phyloP scores from a whole-genome alignment of 2,797 vertebrate genomes.

The Phylloscopus collybita region DNA sequence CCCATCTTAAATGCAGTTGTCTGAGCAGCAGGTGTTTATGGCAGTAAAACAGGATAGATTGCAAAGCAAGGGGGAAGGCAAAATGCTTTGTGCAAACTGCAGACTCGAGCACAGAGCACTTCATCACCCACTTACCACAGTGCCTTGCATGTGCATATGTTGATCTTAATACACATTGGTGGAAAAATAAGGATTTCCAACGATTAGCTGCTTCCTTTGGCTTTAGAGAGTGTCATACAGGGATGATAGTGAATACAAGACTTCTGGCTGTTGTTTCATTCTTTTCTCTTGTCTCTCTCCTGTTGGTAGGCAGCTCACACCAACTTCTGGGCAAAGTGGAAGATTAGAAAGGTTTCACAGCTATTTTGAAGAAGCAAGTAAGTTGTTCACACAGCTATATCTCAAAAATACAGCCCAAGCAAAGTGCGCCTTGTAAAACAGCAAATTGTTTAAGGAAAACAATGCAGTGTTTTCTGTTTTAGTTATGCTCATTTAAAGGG shows the following conservation, averaged over 20 bases:
- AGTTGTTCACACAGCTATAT: neutral
- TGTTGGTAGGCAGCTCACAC: neutral
- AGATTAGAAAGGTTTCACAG: neutral
- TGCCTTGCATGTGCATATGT: neutral
- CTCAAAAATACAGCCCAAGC: neutral
- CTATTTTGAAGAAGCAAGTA: neutral
- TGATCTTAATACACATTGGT: neutral
- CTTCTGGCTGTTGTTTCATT: neutral
- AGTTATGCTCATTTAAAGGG: neutral
- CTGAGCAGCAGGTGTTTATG: conserved; percentile 28
- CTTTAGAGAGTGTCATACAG: neutral
- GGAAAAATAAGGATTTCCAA: neutral
- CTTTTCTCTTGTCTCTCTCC: neutral
- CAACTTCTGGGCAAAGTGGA: neutral
- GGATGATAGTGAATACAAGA: neutral
- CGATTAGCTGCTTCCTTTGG: neutral
- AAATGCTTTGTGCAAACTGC: neutral
- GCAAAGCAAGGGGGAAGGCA: neutral
- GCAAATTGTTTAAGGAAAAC: neutral
- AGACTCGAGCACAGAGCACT: neutral
- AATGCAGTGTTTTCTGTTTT: neutral
- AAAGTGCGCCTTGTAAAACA: neutral
- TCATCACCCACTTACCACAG: neutral
- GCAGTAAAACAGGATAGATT: neutral
- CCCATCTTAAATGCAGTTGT: neutral